Base-by-base conservation (phyloP, 2,797 vertebrate genomes). In the Eulemur albifrons region DNA sequence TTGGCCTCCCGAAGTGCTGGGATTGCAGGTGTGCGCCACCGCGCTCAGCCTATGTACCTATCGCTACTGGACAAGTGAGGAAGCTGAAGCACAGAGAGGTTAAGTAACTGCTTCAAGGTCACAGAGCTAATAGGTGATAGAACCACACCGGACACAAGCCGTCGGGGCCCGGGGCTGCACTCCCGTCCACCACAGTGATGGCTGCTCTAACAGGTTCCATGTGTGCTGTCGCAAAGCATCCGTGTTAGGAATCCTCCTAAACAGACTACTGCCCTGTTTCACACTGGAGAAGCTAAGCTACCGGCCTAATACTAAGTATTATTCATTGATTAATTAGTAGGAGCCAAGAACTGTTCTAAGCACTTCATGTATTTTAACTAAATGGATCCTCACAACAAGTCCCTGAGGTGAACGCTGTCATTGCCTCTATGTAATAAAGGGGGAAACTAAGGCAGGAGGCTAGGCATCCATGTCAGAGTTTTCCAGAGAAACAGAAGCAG, bases 101-200 rank as follows among this genome's bases (percentile, higher is more conserved):
- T 18, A 30, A 63, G 38, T 30, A 76, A 89, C 59, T 38, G 43
- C 13, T 43, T 50, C 65, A 7, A 48, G 48, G 40, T 50, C 87
- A 77, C 38, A 65, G 27, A 17, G 32, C 63, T 57, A 21, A 32
- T 12, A 20, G 52, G 63, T 45, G 35, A 52, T 11, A 32, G 32
- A 48, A 32, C 25, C 48, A 8, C 43, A n/a, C 8, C 7, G 0
- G 45, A 25, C 25, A 10, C 1, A 10, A 57, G 54, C 10, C 17
- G 27, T 27, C 23, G 18, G 32, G 73, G 12, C 40, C 52, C 1
- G 57, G 25, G 63, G 48, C 67, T 20, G 27, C 10, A 8, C 4
- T 67, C 40, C 40, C 40, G 1, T 13, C 4, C 5, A 3, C 45
- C 4, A 0, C 1, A 1, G 10, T 17, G 27, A 72, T 0, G 2